Base-by-base conservation (phyloP, 2,888 invertebrate species). In the Cryptocephalus primarius region DNA sequence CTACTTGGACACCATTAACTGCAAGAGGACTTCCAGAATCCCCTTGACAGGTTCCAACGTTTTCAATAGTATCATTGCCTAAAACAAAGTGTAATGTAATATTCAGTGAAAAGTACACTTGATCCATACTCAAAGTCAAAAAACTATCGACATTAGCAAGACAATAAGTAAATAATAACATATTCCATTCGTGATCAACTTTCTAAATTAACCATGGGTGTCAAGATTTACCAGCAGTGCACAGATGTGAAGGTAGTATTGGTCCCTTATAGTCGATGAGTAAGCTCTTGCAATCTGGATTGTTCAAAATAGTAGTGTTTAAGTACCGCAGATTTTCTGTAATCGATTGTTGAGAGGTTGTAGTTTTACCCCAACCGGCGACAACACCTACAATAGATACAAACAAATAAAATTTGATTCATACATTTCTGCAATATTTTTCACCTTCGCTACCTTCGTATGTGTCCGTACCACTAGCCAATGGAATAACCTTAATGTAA, bases 21-120 rank as follows among this genome's bases (percentile, higher is more conserved):
- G 51, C 50, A 9, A 58, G 41, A 32, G 58, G 55, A 10, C 58
- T 56, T 4, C 58, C 58, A 1, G 52, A 52, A 36, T 58, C 58
- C 0, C 56, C 58, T 11, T 46, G 34, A 36, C 57, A 57, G 8
- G 48, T 47, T 3, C 54, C 50, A 9, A 46, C 38, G 2, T n/a
- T 39, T 32, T 51, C 54, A 6, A 4, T 34, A 34, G 12, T 22
- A 22, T 22, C 22, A 4, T 22, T 22, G 6, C 22, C 22, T 22
- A 22, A 22, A 22, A 22, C 3, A 22, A 22, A 2, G 2, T 2
- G 22, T 4, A 6, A 22, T 22, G 22, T 22, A 22, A 22, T n/a
- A n/a, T n/a, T n/a, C n/a, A n/a, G n/a, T 22, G 22, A 22, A 22
- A 22, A 22, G 22, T 22, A 22, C 22, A 22, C 3, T 22, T 22